Evolutionary conservation across 2,113 vertebrate species (phyloP).

Genomic region (Sporophila hypoxantha): DNA sequence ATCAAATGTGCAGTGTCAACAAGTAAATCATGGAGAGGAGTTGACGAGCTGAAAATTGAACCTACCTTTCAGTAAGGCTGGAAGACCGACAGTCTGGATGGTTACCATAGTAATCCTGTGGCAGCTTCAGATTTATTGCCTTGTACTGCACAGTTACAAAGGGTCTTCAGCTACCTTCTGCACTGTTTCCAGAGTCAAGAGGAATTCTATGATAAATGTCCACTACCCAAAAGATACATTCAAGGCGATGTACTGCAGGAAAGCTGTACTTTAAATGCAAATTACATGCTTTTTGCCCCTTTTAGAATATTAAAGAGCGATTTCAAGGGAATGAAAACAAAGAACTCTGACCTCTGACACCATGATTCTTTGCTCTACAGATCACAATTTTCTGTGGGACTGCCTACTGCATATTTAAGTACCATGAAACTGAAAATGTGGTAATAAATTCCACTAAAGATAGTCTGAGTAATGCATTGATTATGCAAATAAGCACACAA

Average conservation of each 20-base stretch:
- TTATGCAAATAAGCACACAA: slow-evolving; percentile 56
- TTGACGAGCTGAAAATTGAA: slow-evolving; percentile 73
- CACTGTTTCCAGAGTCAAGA: slow-evolving; percentile 60
- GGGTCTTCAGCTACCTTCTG: slow-evolving; percentile 67
- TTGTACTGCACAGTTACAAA: slow-evolving; percentile 46
- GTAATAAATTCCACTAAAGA: slow-evolving; percentile 65
- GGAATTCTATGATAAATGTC: slow-evolving; percentile 66
- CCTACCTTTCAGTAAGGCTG: slow-evolving; percentile 58
- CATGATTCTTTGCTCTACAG: slow-evolving; percentile 48
- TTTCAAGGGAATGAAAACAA: slow-evolving; percentile 63
- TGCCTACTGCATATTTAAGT: slow-evolving; percentile 63
- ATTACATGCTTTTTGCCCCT: slow-evolving; percentile 63
- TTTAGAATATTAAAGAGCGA: slow-evolving; percentile 67
- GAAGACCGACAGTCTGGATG: slow-evolving; percentile 53
- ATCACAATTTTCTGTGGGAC: slow-evolving; percentile 57
- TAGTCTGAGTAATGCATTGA: slow-evolving; percentile 57
- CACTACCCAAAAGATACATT: slow-evolving; percentile 62
- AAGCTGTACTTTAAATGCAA: slow-evolving; percentile 67
- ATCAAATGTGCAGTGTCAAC: slow-evolving; percentile 66
- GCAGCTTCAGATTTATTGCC: slow-evolving; percentile 71
- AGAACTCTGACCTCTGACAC: slow-evolving; percentile 69
- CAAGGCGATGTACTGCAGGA: slow-evolving; percentile 50
- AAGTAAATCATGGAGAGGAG: slow-evolving; percentile 74
- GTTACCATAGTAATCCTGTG: slow-evolving; percentile 80
- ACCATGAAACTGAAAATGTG: slow-evolving; percentile 62